Evolutionary conservation across 2,888 invertebrate genomes (phyloP).

Genomic region (Thymelicus sylvestris): DNA sequence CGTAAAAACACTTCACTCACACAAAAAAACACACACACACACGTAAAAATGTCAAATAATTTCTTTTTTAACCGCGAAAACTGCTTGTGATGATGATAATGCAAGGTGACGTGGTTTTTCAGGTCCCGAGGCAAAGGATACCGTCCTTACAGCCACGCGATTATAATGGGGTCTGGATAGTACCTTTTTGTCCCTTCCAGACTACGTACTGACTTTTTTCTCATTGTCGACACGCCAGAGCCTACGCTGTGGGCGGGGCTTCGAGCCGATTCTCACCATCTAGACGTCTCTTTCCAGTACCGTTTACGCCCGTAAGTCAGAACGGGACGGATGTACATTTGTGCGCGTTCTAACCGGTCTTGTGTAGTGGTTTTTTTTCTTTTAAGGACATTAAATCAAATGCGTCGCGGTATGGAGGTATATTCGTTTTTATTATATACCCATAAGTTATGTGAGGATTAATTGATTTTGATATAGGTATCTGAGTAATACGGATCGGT

Average conservation of each 20-base stretch:
- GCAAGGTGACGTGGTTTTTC: not conserved
- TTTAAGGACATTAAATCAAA: slow-evolving; percentile 25
- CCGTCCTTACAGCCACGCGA: slow-evolving; percentile 62
- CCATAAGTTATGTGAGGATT: not conserved
- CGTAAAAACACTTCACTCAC: slow-evolving; percentile 28
- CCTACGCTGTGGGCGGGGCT: slow-evolving; percentile 65
- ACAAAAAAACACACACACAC: slow-evolving; percentile 19
- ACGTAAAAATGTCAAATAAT: slow-evolving; percentile 6
- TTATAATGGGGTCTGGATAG: slow-evolving; percentile 65
- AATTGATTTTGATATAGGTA: not conserved
- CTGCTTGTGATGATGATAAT: slow-evolving; percentile 4
- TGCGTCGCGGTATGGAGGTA: not conserved
- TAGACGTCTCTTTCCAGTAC: slow-evolving; percentile 50
- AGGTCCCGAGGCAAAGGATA: slow-evolving; percentile 53
- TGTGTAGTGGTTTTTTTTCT: slow-evolving; percentile 55
- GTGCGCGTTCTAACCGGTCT: slow-evolving; percentile 43
- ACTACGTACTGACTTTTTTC: slow-evolving; percentile 65
- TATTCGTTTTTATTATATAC: slow-evolving; percentile 2
- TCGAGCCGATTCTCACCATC: not conserved
- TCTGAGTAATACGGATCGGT: not conserved
- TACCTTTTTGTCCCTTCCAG: slow-evolving; percentile 74
- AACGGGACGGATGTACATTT: slow-evolving; percentile 50
- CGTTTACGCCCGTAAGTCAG: slow-evolving; percentile 37
- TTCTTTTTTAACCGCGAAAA: slow-evolving; percentile 13
- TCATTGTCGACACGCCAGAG: slow-evolving; percentile 69